Conservation (phyloP, 2,888 invertebrate genomes). For the Thereva nobilitata region DNA sequence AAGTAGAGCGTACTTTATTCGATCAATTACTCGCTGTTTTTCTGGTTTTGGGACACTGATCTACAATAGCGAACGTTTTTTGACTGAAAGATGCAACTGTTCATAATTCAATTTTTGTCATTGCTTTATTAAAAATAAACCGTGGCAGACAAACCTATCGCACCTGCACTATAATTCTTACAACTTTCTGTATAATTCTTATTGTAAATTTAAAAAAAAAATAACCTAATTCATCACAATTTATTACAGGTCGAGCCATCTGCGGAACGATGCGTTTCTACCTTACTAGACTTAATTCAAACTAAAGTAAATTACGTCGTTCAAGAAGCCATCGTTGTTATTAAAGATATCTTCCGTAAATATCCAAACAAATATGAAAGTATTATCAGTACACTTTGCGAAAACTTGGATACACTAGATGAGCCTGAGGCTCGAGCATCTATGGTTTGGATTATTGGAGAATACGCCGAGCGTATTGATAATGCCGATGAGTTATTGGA, state of each 20-base stretch:
- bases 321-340: conserved; percentile 99
- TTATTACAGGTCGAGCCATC: conserved; percentile 76
- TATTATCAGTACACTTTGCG: conserved; percentile 98
- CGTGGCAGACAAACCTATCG: too few relatives aligned
- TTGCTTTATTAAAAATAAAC: too few relatives aligned
- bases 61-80: too few relatives aligned
- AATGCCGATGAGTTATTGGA: conserved; percentile 98
- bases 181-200: too few relatives aligned
- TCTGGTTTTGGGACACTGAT: too few relatives aligned
- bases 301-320: conserved; percentile 99
- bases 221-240: too few relatives aligned
- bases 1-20: too few relatives aligned
- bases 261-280: conserved; percentile 97
- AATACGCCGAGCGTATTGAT: conserved; percentile 99
- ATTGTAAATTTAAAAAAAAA: too few relatives aligned
- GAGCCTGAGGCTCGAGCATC: conserved; percentile 98
- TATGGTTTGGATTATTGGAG: conserved; percentile 96
- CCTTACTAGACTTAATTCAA: conserved; percentile 95
- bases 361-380: conserved; percentile 99
- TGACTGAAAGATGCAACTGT: too few relatives aligned
- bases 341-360: conserved; percentile 96
- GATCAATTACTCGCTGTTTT: too few relatives aligned
- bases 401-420: conserved; percentile 97
- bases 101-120: too few relatives aligned
- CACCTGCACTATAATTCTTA: too few relatives aligned